phyloP scores from a whole-genome alignment of 2,113 vertebrate genomes.

The Phrynosoma blainvillii region DNA sequence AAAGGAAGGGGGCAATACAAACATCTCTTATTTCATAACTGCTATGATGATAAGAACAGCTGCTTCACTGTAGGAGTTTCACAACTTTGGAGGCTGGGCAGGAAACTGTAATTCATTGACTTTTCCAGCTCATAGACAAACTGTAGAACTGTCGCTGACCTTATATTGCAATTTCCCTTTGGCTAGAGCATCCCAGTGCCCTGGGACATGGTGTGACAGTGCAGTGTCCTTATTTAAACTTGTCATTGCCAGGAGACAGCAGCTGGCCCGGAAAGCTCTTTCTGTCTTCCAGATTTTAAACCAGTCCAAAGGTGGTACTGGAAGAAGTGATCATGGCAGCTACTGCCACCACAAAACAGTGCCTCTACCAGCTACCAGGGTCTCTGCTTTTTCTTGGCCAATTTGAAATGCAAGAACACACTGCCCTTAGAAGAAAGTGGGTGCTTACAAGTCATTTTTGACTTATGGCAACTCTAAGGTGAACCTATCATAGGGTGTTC shows the following conservation, averaged over 20 bases:
- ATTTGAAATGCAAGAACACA: background rate
- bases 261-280: background rate
- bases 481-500: too few species aligned
- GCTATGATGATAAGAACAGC: background rate
- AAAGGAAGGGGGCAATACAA: background rate
- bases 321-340: background rate
- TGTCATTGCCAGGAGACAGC: background rate
- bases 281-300: background rate
- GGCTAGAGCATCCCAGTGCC: background rate
- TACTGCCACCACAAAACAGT: background rate
- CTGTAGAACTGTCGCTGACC: background rate
- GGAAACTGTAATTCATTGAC: background rate
- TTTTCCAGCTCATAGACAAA: background rate
- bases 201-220: background rate
- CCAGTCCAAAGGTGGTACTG: background rate
- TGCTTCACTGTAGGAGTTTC: background rate
- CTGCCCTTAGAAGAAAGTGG: background rate
- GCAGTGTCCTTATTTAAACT: conserved; percentile 17
- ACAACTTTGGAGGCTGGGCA: background rate
- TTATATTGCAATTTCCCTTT: conserved; percentile 10
- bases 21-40: background rate
- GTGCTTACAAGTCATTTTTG: background rate
- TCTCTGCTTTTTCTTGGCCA: background rate
- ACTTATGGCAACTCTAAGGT: too few species aligned
- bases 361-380: background rate